Percentiles rank a stretch among this genome's conserved stretches.
phyloP scores from a whole-genome alignment of 2,888 invertebrate genomes.

The Dolichomitus sp. region DNA sequence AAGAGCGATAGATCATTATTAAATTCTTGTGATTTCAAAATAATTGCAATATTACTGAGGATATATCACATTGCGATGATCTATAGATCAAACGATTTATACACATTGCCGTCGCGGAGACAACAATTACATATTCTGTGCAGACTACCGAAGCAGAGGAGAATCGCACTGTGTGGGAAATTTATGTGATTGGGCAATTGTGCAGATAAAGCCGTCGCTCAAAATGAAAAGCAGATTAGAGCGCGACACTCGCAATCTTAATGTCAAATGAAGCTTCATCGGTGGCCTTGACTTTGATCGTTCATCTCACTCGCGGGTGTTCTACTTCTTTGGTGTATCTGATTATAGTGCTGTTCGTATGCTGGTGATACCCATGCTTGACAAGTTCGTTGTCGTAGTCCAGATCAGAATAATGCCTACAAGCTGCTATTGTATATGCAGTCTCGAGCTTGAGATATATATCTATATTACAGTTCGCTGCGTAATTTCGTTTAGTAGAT shows the following conservation, averaged over 20 bases:
- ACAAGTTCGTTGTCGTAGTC: background rate
- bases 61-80: background rate
- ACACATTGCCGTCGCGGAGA: background rate
- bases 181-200: background rate
- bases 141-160: background rate
- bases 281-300: conserved; percentile 45
- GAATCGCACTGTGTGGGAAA: background rate
- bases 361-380: background rate
- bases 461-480: background rate
- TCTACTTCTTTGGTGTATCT: conserved; percentile 16
- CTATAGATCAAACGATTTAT: background rate
- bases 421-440: background rate
- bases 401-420: background rate
- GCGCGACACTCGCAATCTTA: conserved; percentile 7
- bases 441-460: background rate
- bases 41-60: background rate
- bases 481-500: conserved; percentile 46
- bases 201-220: background rate
- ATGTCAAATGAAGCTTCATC: conserved; percentile 24
- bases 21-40: conserved; percentile 2
- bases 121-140: background rate
- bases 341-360: background rate
- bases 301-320: conserved; percentile 24
- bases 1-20: conserved; percentile 8
- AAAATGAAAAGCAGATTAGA: conserved; percentile 12